Evolutionary conservation across 30 jellyfish, hydroid and myxozoan genomes (phyloP).

Genomic region (Clytia hemisphaerica): DNA sequence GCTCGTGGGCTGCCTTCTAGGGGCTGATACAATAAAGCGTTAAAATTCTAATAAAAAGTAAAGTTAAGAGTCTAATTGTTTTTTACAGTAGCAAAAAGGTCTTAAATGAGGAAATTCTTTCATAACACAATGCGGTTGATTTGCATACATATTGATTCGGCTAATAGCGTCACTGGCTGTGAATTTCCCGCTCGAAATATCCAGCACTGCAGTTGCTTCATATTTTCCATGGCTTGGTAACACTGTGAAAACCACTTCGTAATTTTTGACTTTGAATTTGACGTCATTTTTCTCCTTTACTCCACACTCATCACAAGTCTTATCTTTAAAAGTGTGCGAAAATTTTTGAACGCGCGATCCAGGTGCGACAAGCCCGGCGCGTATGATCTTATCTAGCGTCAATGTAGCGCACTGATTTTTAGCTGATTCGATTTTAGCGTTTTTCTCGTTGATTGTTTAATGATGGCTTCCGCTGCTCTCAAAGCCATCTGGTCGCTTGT

Average conservation of each 20-base stretch:
- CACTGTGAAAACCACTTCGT: constrained; percentile 30
- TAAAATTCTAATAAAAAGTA: too few species aligned
- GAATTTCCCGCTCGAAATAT: background rate
- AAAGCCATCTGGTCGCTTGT: constrained; percentile 1
- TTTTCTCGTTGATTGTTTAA: constrained; percentile 7
- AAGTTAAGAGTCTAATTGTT: too few species aligned
- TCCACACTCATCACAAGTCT: constrained; percentile 26
- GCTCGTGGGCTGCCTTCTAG: too few species aligned
- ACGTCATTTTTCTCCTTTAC: background rate
- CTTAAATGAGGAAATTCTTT: constrained; percentile 32
- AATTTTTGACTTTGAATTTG: background rate
- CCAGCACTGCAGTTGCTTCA: constrained; percentile 24
- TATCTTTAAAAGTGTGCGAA: background rate
- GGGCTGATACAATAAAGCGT: too few species aligned
- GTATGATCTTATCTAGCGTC: constrained; percentile 4
- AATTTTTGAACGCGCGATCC: constrained; percentile 13
- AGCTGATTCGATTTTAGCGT: background rate
- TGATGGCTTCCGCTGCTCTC: constrained; percentile 22
- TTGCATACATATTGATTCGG: constrained; percentile 40
- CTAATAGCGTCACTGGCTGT: constrained; percentile 17
- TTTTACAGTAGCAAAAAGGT: constrained; percentile 43
- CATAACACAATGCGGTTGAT: constrained; percentile 41
- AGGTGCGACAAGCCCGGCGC: constrained; percentile 25
- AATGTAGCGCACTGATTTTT: constrained; percentile 7
- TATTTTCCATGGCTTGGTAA: constrained; percentile 40